Evolutionary conservation across 2,797 vertebrate species (phyloP).

Genomic region (Meriones psammophilus): DNA sequence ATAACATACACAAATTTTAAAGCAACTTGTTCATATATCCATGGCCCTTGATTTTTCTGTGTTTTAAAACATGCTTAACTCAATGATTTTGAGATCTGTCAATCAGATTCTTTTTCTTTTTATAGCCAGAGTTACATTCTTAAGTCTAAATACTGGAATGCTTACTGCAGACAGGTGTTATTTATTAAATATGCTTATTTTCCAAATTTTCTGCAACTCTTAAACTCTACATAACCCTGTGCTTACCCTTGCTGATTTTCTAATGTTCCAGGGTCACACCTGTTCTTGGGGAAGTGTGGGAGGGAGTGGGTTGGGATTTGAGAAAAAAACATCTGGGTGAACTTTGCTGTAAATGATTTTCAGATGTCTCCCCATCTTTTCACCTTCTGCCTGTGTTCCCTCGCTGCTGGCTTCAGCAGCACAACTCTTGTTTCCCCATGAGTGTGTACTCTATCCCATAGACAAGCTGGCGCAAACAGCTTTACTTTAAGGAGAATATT

Average conservation of each 20-base stretch:
- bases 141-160: background rate
- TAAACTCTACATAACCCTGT: slow-evolving; percentile 79
- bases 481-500: background rate
- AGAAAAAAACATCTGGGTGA: slow-evolving; percentile 68
- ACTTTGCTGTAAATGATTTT: slow-evolving; percentile 62
- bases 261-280: slow-evolving; percentile 72
- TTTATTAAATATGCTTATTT: slow-evolving; percentile 75
- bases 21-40: slow-evolving; percentile 23
- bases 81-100: slow-evolving; percentile 16
- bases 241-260: slow-evolving; percentile 65
- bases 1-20: slow-evolving; percentile 63
- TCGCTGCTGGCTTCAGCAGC: slow-evolving; percentile 33
- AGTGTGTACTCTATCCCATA: background rate
- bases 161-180: slow-evolving; percentile 54
- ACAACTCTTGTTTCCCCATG: background rate
- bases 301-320: slow-evolving; percentile 42
- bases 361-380: slow-evolving; percentile 53
- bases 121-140: background rate
- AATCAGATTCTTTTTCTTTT: background rate
- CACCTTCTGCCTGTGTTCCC: slow-evolving; percentile 35
- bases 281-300: slow-evolving; percentile 61
- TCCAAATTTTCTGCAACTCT: slow-evolving; percentile 70
- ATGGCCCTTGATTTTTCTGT: slow-evolving; percentile 15
- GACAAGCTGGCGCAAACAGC: background rate
- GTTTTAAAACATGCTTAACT: slow-evolving; percentile 43